Evolutionary conservation across 2,797 vertebrate genomes (phyloP), one percentile per base, ranked within the genome.

Genomic region (Salarias fasciatus): DNA sequence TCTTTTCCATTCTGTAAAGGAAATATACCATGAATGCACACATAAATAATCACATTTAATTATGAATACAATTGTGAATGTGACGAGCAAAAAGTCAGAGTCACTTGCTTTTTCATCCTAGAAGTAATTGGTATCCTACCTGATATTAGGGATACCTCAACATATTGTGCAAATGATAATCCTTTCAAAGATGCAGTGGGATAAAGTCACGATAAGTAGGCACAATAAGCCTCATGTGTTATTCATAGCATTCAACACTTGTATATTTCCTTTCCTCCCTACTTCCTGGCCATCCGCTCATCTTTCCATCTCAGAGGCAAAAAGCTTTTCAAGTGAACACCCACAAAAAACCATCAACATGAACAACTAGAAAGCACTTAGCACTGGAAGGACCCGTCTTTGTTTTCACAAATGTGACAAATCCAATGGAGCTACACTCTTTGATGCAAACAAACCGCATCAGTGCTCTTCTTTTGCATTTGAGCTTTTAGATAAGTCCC

Each of bases 251-350:
- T 81, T 80, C 86, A 88, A 91, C 88, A 88, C 86, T 87, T 86
- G 69, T 75, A 74, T 80, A 33, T 83, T 75, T 86, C 62, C 82
- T 72, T 57, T 69, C 80, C 65, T 74, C 52, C 5, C 58, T 57
- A 56, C 82, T 86, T 88, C 86, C 86, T 89, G 84, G 43, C 72
- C 63, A 72, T 81, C 67, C 5, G 13, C 79, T 82, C 67, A 72
- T 87, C 71, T 90, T 91, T 90, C 90, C 91, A 92, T 92, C 77
- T 89, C 81, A 81, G 84, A 77, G 74, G 77, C 72, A 88, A 87
- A 91, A 82, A 89, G 90, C 82, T 82, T 89, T 80, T 89, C 85
- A 86, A 86, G 83, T 38, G 59, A 87, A 81, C 78, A 78, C 61
- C 72, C 80, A 79, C 79, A 68, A 81, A n/a, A 86, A 83, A 85